Base-by-base conservation (phyloP, 2,888 invertebrate species). In the Stenchaetothrips biformis region DNA sequence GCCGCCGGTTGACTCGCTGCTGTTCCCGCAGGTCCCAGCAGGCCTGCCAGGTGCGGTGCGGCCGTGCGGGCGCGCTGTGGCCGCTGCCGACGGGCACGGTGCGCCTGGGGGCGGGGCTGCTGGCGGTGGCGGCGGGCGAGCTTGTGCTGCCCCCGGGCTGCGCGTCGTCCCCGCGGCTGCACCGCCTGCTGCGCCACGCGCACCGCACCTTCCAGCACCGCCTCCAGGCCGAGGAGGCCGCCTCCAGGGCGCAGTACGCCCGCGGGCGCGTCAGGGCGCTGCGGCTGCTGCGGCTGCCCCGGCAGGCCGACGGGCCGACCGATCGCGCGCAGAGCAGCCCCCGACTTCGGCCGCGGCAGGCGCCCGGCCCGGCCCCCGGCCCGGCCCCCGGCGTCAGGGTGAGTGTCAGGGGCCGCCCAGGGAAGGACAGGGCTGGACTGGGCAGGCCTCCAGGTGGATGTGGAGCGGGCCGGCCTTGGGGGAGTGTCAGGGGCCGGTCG, bases 51-150 rank as follows among this genome's bases (percentile, higher is more conserved):
- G 67, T 74, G 9, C 67, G 67, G 6, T 74, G 67, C 67, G 67
- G 67, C 21, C 67, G 67, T 25, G 67, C 67, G 67, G 67, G 67
- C 67, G 21, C 67, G 67, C 67, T 74, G 67, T 74, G 67, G 67
- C 67, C 67, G 21, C 67, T 74, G 67, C 67, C 67, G 21, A 74
- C 67, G 67, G 67, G 67, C 21, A 11, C 21, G 21, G 67, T 74
- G 67, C 25, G 11, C 21, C 67, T 74, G 67, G 67, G 67, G 21
- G 67, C 67, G 67, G 21, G 67, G 21, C 67, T 74, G 67, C 25
- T 21, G 67, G 25, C 25, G 21, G 25, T 21, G 67, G n/a, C 67
- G 21, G n/a, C 67, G 21, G 67, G 67, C 67, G 21, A 7, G 67
- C 67, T 74, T 25, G 21, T 74, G 67, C 67, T 74, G 67, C 67